Evolutionary conservation across 2,888 invertebrate genomes (phyloP).

Genomic region (Cerastis rubricosa): DNA sequence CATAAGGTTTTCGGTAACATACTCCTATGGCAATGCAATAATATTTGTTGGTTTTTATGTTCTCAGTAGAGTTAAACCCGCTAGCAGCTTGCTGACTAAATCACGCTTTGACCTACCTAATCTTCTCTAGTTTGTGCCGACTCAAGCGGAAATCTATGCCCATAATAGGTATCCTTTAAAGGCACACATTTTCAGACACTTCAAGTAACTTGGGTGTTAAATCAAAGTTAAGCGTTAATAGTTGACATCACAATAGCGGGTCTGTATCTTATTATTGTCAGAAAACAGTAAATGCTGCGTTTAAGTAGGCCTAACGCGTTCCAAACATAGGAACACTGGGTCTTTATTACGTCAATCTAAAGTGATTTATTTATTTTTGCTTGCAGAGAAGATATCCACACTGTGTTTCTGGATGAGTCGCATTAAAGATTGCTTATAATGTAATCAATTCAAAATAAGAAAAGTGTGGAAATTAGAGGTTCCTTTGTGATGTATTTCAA

Average conservation of each 20-base stretch:
- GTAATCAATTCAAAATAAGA: neutral
- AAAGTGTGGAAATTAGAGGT: neutral
- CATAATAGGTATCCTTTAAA: conserved; percentile 2
- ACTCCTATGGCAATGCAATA: neutral
- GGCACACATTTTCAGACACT: neutral
- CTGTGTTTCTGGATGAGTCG: neutral
- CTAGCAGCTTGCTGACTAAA: neutral
- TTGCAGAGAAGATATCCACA: no score
- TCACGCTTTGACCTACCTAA: neutral
- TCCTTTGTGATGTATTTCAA: neutral
- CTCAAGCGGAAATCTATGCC: neutral
- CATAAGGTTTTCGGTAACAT: neutral
- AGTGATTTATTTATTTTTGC: neutral
- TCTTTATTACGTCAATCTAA: conserved; percentile 3
- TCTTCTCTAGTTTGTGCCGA: neutral
- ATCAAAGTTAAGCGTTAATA: conserved; percentile 14
- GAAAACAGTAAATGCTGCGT: conserved; percentile 6
- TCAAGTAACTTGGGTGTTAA: neutral
- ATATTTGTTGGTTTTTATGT: no score
- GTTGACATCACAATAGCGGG: conserved; percentile 33
- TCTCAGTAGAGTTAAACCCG: neutral
- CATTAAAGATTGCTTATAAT: neutral
- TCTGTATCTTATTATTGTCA: conserved; percentile 8
- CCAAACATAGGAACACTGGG: neutral
- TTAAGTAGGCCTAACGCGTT: neutral